Percentiles rank a stretch among this genome's conserved stretches.
phyloP scores from a whole-genome alignment of 2,888 invertebrate genomes.

The Stomorhina lunata region DNA sequence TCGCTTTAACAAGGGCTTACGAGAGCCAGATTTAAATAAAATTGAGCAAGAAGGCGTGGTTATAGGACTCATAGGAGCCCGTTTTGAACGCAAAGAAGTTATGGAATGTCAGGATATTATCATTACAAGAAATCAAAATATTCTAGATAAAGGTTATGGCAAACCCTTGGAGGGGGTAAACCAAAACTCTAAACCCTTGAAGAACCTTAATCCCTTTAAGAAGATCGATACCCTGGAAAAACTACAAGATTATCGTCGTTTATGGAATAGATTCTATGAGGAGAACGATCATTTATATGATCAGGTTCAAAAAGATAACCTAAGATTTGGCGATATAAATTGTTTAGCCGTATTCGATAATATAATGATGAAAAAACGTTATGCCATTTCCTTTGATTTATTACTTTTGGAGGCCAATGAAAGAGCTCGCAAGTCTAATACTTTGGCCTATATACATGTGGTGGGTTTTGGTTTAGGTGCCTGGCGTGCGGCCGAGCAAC shows the following conservation, averaged over 20 bases:
- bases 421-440: constrained; percentile 81
- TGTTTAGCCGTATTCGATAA: constrained; percentile 74
- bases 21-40: constrained; percentile 71
- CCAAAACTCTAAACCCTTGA: neutral
- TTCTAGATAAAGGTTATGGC: constrained; percentile 79
- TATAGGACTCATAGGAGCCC: constrained; percentile 75
- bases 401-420: constrained; percentile 83
- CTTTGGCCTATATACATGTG: constrained; percentile 83
- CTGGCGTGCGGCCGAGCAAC: constrained; percentile 84
- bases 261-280: constrained; percentile 74
- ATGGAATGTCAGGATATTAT: constrained; percentile 80
- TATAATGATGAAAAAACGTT: constrained; percentile 78
- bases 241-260: constrained; percentile 62
- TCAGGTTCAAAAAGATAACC: constrained; percentile 68
- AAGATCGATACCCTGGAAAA: constrained; percentile 15
- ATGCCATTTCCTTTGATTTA: constrained; percentile 83
- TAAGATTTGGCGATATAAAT: constrained; percentile 71
- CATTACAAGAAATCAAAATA: constrained; percentile 78
- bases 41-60: constrained; percentile 80
- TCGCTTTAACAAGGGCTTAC: constrained; percentile 79
- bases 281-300: constrained; percentile 66
- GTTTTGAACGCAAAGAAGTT: constrained; percentile 75
- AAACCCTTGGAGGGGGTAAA: neutral
- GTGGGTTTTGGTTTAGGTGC: constrained; percentile 85
- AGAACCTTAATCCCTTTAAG: neutral